Percentiles rank a stretch among this genome's conserved stretches.
phyloP scores from a whole-genome alignment of 2,113 vertebrate species.

The Edolisoma coerulescens region DNA sequence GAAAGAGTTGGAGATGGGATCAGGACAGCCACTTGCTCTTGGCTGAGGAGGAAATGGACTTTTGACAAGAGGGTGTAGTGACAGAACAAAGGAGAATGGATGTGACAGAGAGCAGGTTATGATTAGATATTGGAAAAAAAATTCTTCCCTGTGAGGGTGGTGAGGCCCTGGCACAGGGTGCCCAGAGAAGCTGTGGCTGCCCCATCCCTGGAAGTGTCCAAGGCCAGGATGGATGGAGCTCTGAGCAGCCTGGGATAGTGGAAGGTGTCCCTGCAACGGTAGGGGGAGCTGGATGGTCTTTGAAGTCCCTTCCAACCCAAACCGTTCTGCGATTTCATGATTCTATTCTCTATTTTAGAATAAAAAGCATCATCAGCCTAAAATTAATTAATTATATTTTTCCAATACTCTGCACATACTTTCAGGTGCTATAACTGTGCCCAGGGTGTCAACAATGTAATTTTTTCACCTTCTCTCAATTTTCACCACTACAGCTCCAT shows the following conservation, averaged over 20 bases:
- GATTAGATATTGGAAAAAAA: too few relatives aligned
- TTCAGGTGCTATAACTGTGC: background rate
- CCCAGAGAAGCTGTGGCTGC: background rate
- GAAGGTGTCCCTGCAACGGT: background rate
- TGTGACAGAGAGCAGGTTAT: background rate
- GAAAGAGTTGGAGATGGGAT: background rate
- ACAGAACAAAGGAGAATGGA: background rate
- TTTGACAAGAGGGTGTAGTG: background rate
- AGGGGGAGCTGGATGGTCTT: background rate
- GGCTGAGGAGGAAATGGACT: background rate
- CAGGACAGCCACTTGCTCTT: background rate
- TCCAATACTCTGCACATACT: background rate
- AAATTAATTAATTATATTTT: background rate
- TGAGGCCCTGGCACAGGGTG: background rate
- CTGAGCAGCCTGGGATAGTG: background rate
- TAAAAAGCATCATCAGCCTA: background rate
- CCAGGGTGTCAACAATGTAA: background rate
- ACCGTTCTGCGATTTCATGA: background rate
- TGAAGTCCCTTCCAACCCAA: background rate
- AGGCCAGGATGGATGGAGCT: background rate
- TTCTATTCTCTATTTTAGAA: background rate
- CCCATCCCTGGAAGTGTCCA: background rate
- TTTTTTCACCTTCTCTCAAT: background rate
- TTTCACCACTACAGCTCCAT: background rate
- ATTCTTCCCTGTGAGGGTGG: background rate